Evolutionary conservation across 53 echinoderm and acorn worm species (phyloP), one percentile per base, ranked within the genome.

Genomic region (Paracentrotus lividus): DNA sequence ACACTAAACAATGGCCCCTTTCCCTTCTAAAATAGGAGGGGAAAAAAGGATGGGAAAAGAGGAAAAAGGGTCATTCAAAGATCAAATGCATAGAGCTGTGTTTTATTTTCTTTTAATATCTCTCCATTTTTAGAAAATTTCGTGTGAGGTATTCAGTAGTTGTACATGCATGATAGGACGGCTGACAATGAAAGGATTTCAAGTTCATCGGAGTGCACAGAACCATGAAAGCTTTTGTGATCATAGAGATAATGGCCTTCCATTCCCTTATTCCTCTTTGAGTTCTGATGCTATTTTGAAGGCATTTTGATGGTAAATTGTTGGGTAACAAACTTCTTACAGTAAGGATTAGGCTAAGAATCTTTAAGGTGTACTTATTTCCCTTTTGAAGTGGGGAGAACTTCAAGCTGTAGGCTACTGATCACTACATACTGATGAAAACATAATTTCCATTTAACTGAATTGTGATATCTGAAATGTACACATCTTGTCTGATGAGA

Each of bases 151-250:
- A 77, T 77, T 43, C 23, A 44, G 81, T 26, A 23, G 27, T 26
- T 47, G n/a, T 81, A 47, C n/a, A 81, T 81, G 81, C 81, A 44
- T 81, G 81, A 47, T 47, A n/a, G 81, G 26, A n/a, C 44, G 0
- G 27, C 10, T 10, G 5, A 58, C 75, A 69, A 58, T 51, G 86
- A 51, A 16, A 89, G 92, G 92, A 92, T 78, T 92, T 92, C 92
- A 92, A 92, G 92, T 92, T 92, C 92, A 92, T 38, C 77, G 92
- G 92, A 57, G 81, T 92, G 92, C 92, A 92, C 36, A 56, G 57
- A 57, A 32, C 24, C 53, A 56, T 31, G n/a, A 92, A n/a, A 33
- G 3, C 54, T 49, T 72, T 91, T 91, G 91, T 72, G 65, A 66
- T 29, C 45, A 13, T 3, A 20, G 53, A 89, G 24, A 72, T 90